phyloP scores from a whole-genome alignment of 1,140 invertebrate species.

The Polypedilum vanderplanki region DNA sequence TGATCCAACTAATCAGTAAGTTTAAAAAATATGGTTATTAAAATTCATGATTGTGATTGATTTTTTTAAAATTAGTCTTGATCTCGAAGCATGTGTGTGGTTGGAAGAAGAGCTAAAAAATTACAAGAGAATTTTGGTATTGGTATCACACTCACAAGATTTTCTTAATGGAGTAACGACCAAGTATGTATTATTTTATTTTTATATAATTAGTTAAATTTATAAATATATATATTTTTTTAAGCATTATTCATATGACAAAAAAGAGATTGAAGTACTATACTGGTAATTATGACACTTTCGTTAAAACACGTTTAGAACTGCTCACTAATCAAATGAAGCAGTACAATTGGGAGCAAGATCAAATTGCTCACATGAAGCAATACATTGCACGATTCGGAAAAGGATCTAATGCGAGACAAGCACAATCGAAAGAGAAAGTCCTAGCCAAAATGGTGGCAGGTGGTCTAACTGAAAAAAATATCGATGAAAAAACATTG shows the following conservation, averaged over 20 bases:
- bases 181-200: constrained; percentile 49
- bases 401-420: constrained; percentile 96
- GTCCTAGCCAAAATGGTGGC: constrained; percentile 99
- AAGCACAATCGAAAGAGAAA: constrained; percentile 99
- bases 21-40: not conserved
- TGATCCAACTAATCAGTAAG: constrained; percentile 67
- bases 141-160: constrained; percentile 99
- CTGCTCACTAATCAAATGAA: constrained; percentile 98
- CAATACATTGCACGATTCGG: constrained; percentile 99
- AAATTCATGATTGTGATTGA: no score
- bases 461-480: constrained; percentile 92
- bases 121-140: constrained; percentile 94
- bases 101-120: constrained; percentile 94
- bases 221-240: not conserved
- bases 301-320: constrained; percentile 86
- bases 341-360: constrained; percentile 99
- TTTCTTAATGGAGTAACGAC: constrained; percentile 99
- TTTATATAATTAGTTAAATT: not conserved
- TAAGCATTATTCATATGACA: constrained; percentile 83
- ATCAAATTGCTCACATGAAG: constrained; percentile 99
- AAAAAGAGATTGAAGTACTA: constrained; percentile 93
- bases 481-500: constrained; percentile 79
- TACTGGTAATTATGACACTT: constrained; percentile 94
- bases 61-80: constrained; percentile 84
- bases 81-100: constrained; percentile 99